Evolutionary conservation across 2,113 vertebrate species (phyloP), one percentile per base, ranked within the genome.

Genomic region (Micromys minutus): DNA sequence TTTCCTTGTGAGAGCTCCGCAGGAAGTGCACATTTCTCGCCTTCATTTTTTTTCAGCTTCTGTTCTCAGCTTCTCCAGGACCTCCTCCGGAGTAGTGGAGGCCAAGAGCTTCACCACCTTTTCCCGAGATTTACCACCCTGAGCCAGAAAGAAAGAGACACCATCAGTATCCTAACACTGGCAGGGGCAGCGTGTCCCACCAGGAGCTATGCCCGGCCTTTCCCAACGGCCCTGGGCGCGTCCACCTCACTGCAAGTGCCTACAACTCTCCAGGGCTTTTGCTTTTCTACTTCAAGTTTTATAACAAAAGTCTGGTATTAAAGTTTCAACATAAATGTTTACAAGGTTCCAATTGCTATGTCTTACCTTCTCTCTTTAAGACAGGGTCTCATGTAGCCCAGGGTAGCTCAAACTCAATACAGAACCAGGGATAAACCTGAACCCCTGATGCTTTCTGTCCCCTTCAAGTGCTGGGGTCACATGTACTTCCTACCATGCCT

Each of bases 81-180:
- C 97, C 61, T 99, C 99, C 83, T 99, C 99, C 42, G 98, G 98
- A 81, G 98, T 99, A 26, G 98, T 92, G 0, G 98, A 96, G 15
- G 97, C 98, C 94, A 98, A 98, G 96, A 99, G 98, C 97, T 98
- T 99, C 96, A 99, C 98, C 52, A 99, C 94, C 97, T 99, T 99
- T 94, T 99, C 99, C 97, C 99, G 99, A 72, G 99, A 99, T 97
- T 99, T 99, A 96, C 98, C 99, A 77, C 99, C 99, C 99, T 99
- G 96, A 87, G 96, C 81, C 57, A 94, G 92, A 98, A 72, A 96
- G 72, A 75, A 86, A 29, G 45, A 26, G 50, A 65, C 36, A 39
- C 19, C 42, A 13, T n/a, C 0, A 75, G 57, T 69, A 57, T 24
- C 65, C n/a, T 22, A 13, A 52, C 10, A 5, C 34, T 22, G 3